Conservation (phyloP, 1,140 invertebrate genomes). For the Fopius arisanus region DNA sequence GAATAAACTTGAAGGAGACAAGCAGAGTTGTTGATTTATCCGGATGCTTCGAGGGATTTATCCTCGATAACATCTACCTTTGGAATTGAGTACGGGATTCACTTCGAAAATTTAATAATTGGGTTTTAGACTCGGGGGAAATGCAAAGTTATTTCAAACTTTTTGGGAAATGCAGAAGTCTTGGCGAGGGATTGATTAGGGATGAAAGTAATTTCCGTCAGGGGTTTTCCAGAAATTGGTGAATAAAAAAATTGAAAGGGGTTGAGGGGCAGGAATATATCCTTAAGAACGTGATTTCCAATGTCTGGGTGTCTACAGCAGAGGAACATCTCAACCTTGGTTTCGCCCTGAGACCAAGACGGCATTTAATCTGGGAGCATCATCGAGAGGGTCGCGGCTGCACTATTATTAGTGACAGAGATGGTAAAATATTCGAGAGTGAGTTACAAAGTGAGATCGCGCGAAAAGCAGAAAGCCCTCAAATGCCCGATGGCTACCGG, state of each 20-base stretch:
- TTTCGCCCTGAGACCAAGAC: conserved; percentile 36
- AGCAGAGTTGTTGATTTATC: not conserved
- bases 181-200: too few species aligned
- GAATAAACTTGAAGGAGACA: conserved; percentile 15
- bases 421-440: conserved; percentile 7
- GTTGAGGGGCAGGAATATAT: too few species aligned
- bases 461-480: not conserved
- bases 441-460: not conserved
- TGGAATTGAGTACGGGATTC: too few species aligned
- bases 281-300: conserved; percentile 12
- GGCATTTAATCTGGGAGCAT: conserved; percentile 46
- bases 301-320: conserved; percentile 6
- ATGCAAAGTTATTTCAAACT: too few species aligned
- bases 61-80: too few species aligned
- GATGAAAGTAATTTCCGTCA: too few species aligned
- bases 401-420: conserved; percentile 40
- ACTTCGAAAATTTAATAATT: too few species aligned
- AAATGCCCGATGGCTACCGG: conserved; percentile 14
- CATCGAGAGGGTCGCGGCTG: conserved; percentile 33
- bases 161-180: too few species aligned
- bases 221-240: too few species aligned
- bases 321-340: conserved; percentile 43
- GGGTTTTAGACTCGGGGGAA: too few species aligned
- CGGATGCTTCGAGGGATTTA: too few species aligned
- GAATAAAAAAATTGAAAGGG: too few species aligned